These are phyloP conservation scores for Pteropus alecto DNA, from an alignment of 2,113 vertebrate genomes.

Conservation along the genomic window DNA sequence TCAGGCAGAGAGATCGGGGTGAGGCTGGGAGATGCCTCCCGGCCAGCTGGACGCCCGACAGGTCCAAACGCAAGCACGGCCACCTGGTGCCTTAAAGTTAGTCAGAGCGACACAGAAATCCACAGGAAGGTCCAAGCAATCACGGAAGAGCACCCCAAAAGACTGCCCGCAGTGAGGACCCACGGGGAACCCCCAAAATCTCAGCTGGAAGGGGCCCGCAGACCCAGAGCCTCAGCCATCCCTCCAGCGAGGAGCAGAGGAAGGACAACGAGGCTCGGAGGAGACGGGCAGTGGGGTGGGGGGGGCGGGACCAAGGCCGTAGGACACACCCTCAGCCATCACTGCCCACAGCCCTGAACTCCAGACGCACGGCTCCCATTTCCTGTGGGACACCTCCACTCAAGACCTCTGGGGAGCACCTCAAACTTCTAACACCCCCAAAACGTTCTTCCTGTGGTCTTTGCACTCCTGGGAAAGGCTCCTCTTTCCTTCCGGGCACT, in stretches of 20 bases:
- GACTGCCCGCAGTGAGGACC: not conserved
- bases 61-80: rapidly evolving
- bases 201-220: not conserved
- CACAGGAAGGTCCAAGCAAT: not conserved
- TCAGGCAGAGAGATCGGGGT: not conserved
- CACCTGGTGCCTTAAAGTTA: rapidly evolving
- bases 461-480: not conserved
- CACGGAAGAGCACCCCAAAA: not conserved
- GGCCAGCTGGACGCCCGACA: rapidly evolving
- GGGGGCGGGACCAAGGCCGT: not conserved
- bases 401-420: not conserved
- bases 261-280: not conserved
- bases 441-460: not conserved
- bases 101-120: not conserved
- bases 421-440: not conserved
- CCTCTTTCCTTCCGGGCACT: not conserved
- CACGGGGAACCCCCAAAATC: too few relatives aligned
- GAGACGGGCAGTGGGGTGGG: too few relatives aligned
- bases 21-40: rapidly evolving
- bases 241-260: not conserved
- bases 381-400: too few relatives aligned
- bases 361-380: too few relatives aligned
- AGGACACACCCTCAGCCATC: not conserved
- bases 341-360: not conserved
- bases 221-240: not conserved